These are phyloP conservation scores for Paramormyrops kingsleyae DNA, from an alignment of 2,113 vertebrate genomes.

Conservation along the genomic window DNA sequence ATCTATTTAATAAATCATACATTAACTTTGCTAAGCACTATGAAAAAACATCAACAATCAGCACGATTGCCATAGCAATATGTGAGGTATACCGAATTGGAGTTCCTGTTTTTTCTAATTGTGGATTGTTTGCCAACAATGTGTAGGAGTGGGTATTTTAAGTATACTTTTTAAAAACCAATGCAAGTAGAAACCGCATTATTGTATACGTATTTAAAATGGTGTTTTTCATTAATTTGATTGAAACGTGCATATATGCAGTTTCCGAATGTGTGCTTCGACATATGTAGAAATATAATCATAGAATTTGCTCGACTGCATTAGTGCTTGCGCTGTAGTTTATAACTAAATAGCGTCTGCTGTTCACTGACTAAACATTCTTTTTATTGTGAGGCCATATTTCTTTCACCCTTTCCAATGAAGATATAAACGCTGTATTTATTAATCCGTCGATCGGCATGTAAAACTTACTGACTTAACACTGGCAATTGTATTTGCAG, in stretches of 20 bases:
- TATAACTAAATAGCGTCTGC: neutral
- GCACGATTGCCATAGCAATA: neutral
- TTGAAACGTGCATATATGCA: neutral
- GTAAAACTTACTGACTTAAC: neutral
- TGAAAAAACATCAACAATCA: neutral
- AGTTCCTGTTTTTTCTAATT: neutral
- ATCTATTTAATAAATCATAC: neutral
- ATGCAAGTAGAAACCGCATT: neutral
- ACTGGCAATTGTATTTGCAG: neutral
- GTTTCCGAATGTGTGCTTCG: neutral
- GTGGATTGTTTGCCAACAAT: neutral
- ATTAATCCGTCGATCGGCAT: neutral
- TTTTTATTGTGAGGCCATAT: neutral
- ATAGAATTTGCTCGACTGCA: neutral
- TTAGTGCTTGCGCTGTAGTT: neutral
- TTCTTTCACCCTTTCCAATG: neutral
- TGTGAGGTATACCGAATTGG: neutral
- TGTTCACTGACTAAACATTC: neutral
- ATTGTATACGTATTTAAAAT: neutral
- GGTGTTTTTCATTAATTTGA: neutral
- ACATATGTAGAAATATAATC: neutral
- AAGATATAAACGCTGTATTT: neutral
- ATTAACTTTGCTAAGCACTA: conserved; percentile 3
- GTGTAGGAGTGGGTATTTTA: neutral
- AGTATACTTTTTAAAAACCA: neutral